Evolutionary conservation across 1,140 invertebrate genomes (phyloP).

Genomic region (Hyles vespertilio): DNA sequence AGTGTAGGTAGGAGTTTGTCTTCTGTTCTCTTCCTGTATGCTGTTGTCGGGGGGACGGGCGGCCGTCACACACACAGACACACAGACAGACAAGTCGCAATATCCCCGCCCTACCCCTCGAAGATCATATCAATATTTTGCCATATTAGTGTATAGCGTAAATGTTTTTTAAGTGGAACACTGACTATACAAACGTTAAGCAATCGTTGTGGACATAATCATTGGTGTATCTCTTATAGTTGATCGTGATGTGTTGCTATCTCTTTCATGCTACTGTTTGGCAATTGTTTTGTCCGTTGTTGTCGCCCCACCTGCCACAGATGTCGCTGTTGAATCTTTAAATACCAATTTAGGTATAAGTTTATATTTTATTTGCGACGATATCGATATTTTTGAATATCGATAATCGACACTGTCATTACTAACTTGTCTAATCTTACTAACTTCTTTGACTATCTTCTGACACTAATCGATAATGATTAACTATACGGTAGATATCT

Average conservation of each 20-base stretch:
- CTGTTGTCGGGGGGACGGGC: neutral
- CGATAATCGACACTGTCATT: neutral
- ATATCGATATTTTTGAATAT: neutral
- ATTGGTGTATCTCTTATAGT: conserved; percentile 40
- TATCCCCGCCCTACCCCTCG: conserved; percentile 10
- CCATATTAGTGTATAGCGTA: conserved; percentile 61
- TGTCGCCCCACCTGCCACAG: no score
- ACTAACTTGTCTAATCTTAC: conserved; percentile 1
- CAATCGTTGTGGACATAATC: conserved; percentile 58
- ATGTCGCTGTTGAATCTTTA: no score
- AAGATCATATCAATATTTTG: conserved; percentile 66
- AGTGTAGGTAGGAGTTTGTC: conserved; percentile 16
- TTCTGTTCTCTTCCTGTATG: conserved; percentile 8
- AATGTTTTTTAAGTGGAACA: conserved; percentile 14
- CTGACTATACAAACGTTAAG: conserved; percentile 38
- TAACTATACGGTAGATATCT: no score
- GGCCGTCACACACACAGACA: neutral
- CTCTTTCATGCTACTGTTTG: neutral
- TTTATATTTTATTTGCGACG: neutral
- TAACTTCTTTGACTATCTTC: conserved; percentile 1
- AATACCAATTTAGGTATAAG: no score
- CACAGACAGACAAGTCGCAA: neutral
- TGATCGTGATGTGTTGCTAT: neutral
- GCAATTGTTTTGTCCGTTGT: neutral
- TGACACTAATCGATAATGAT: no score